Evolutionary conservation across 2,797 vertebrate genomes (phyloP).

Genomic region (Poeciliopsis presidionis): DNA sequence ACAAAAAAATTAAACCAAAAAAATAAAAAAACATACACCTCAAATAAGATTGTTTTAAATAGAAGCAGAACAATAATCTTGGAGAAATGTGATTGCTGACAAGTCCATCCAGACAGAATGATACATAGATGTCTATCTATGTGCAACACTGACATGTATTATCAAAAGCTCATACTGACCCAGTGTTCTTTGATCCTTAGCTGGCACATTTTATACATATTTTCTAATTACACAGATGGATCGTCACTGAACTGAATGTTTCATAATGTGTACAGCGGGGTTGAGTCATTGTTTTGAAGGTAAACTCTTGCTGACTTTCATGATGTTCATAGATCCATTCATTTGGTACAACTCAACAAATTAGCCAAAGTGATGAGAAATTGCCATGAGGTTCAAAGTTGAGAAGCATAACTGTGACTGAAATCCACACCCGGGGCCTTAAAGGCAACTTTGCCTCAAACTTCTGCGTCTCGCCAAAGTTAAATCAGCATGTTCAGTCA

Average conservation of each 20-base stretch:
- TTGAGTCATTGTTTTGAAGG: slow-evolving; percentile 46
- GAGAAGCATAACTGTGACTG: slow-evolving; percentile 12
- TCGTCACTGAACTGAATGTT: slow-evolving; percentile 61
- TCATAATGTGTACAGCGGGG: slow-evolving; percentile 62
- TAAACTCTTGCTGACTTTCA: slow-evolving; percentile 50
- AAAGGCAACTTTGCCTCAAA: slow-evolving; percentile 29
- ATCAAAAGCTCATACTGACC: slow-evolving; percentile 40
- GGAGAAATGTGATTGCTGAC: background rate
- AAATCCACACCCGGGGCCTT: slow-evolving; percentile 25
- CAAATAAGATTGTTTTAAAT: background rate
- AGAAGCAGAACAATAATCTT: background rate
- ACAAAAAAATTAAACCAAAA: background rate
- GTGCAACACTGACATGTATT: slow-evolving; percentile 11
- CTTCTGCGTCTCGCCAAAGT: slow-evolving; percentile 17
- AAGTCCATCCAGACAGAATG: background rate
- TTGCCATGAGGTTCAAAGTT: slow-evolving; percentile 36
- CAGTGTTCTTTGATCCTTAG: slow-evolving; percentile 43
- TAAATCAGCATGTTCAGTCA: slow-evolving; percentile 46
- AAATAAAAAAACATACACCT: background rate
- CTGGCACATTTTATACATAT: slow-evolving; percentile 57
- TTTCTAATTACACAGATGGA: slow-evolving; percentile 58
- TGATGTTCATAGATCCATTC: slow-evolving; percentile 62
- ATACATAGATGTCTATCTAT: slow-evolving; percentile 11
- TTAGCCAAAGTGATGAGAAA: slow-evolving; percentile 47
- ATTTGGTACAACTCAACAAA: slow-evolving; percentile 47